These are phyloP conservation scores for Hyaena hyaena DNA, from an alignment of 2,113 vertebrate genomes.

Conservation along the genomic window DNA sequence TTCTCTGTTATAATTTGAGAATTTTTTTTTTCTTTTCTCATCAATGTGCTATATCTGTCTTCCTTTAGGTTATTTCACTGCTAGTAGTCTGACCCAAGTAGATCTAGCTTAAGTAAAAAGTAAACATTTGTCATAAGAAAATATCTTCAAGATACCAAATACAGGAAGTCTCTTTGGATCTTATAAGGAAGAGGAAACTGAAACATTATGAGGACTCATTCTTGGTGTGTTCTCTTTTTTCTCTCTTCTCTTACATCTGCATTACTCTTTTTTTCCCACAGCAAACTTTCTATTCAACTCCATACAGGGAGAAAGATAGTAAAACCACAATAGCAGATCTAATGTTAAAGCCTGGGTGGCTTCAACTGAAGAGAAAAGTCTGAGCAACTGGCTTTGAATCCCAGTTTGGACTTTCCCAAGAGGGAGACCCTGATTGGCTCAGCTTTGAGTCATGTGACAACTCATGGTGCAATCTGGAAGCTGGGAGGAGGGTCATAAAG, in stretches of 20 bases:
- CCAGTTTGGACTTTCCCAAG: background rate
- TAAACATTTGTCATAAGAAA: conserved; percentile 44
- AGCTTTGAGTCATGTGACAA: background rate
- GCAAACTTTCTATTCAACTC: background rate
- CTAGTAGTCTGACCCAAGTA: background rate
- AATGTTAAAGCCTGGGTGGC: background rate
- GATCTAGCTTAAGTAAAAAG: conserved; percentile 13
- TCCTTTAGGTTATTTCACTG: background rate
- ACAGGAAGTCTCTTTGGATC: conserved; percentile 40
- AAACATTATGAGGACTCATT: background rate
- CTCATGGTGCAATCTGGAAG: background rate
- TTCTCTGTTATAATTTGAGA: background rate
- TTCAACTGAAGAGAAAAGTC: background rate
- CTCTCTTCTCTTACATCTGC: background rate
- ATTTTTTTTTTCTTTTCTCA: background rate
- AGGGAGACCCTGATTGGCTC: background rate
- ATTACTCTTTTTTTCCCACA: background rate
- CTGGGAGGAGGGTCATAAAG: background rate
- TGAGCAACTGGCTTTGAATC: conserved; percentile 8
- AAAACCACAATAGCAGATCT: background rate
- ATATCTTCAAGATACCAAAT: conserved; percentile 60
- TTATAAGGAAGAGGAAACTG: conserved; percentile 20
- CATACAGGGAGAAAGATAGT: background rate
- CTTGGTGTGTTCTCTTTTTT: background rate
- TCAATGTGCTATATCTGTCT: background rate